Percentiles rank a stretch among this genome's conserved stretches.
Conservation (phyloP, 2,888 invertebrate genomes). For the Silvanus unidentatus region DNA sequence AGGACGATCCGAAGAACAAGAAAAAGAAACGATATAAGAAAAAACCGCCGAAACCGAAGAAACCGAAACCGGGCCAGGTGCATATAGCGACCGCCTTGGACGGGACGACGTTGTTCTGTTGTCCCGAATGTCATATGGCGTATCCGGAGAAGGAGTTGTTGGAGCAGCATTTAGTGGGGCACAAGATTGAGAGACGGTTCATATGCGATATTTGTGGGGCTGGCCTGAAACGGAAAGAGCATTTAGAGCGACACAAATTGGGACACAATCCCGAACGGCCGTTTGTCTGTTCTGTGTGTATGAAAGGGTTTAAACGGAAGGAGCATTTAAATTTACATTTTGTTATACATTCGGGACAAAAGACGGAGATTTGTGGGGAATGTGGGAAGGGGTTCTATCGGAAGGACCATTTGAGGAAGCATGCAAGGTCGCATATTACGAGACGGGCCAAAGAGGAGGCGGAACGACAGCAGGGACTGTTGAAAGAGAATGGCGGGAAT, state of each 20-base stretch:
- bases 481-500: slow-evolving; percentile 22
- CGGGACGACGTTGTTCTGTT: slow-evolving; percentile 70
- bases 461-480: slow-evolving; percentile 35
- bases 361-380: slow-evolving; percentile 71
- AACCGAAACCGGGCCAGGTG: slow-evolving; percentile 75
- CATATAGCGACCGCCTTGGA: slow-evolving; percentile 69
- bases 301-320: slow-evolving; percentile 73
- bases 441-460: slow-evolving; percentile 68
- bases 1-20: slow-evolving; percentile 49
- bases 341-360: slow-evolving; percentile 79
- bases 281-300: slow-evolving; percentile 70
- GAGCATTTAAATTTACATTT: slow-evolving; percentile 78
- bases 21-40: slow-evolving; percentile 78
- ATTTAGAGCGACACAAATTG: slow-evolving; percentile 70
- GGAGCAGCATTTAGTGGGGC: slow-evolving; percentile 70
- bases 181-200: slow-evolving; percentile 74
- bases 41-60: slow-evolving; percentile 70
- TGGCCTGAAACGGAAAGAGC: slow-evolving; percentile 71
- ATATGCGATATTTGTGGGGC: slow-evolving; percentile 74
- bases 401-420: slow-evolving; percentile 75
- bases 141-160: slow-evolving; percentile 73
- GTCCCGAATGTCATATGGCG: slow-evolving; percentile 77
- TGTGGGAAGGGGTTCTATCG: slow-evolving; percentile 76
- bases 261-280: slow-evolving; percentile 78
- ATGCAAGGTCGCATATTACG: slow-evolving; percentile 71